Evolutionary conservation across 2,888 invertebrate species (phyloP), one percentile per base, ranked within the genome.

Genomic region (Colostygia pectinataria): DNA sequence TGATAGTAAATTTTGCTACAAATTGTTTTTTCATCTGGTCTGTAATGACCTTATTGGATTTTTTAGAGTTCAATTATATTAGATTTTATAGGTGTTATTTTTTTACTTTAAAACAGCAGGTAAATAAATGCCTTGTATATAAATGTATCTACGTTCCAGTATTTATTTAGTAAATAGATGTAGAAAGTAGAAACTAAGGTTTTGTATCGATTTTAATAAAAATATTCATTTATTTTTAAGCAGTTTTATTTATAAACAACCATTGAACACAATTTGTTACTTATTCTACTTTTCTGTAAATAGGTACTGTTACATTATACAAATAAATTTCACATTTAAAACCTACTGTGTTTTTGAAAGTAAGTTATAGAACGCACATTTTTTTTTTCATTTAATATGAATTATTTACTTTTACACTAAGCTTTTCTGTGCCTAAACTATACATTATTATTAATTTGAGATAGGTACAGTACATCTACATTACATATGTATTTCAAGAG

Each of bases 191-290:
- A 29, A 36, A 2, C 18, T 47, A 32, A 41, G 42, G 8, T 52
- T 57, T 53, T 45, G 12, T 46, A 55, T 34, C 9, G 15, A 24
- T 49, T 56, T 46, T 9, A 53, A 43, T 45, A 41, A 60, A 57
- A 55, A 36, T 20, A 28, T 28, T 13, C 10, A 32, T 7, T 27
- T 40, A 33, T 23, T 51, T 41, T 37, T 6, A 20, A 13, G 2
- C 8, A 14, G 20, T 49, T 57, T 54, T 52, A 52, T 52, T 53
- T 32, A 12, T n/a, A 23, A 20, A 32, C 5, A 13, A n/a, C 12
- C 14, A 8, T 52, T 29, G 29, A 36, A 53, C 38, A 53, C 45
- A 48, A 48, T 53, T 53, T 33, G 33, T 27, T 39, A 38, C 46
- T 50, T 50, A 53, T 29, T 2, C 18, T 40, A 40, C 29, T 20